Percentiles rank a stretch among this genome's conserved stretches.
Evolutionary conservation across 2,797 vertebrate species (phyloP).

Genomic region (Gephyroberyx darwinii): DNA sequence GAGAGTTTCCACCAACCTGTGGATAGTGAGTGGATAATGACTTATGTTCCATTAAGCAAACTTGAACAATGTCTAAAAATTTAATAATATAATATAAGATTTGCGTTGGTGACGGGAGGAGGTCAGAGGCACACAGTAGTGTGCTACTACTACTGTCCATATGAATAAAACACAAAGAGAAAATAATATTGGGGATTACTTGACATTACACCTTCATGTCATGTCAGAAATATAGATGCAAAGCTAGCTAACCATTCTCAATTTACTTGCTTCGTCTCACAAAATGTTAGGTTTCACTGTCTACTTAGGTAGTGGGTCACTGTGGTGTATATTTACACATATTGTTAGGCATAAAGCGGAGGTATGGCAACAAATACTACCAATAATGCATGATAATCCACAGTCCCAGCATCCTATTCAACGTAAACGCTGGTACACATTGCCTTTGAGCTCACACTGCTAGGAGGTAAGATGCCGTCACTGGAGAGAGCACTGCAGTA

Average conservation of each 20-base stretch:
- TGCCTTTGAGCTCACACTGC: conserved; percentile 28
- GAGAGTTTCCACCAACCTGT: too few species aligned
- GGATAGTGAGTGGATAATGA: too few species aligned
- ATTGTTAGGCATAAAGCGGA: too few species aligned
- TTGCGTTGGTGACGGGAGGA: too few species aligned
- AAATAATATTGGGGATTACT: too few species aligned
- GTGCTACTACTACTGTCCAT: too few species aligned
- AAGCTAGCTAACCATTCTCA: background rate
- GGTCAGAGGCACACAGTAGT: too few species aligned
- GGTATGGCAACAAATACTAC: background rate
- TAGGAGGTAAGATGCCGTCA: conserved; percentile 24
- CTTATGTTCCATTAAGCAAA: background rate
- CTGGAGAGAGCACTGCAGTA: conserved; percentile 19
- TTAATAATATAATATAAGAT: too few species aligned
- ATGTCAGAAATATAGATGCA: background rate
- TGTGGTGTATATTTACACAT: too few species aligned
- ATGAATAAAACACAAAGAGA: too few species aligned
- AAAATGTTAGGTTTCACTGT: background rate
- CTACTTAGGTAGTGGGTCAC: background rate
- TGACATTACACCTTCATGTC: background rate
- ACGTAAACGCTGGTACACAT: conserved; percentile 32
- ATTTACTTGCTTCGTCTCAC: too few species aligned
- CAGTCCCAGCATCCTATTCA: background rate
- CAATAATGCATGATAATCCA: background rate
- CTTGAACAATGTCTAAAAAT: too few species aligned